Conservation (phyloP, 1,140 invertebrate genomes). For the Lanistes nyassanus region DNA sequence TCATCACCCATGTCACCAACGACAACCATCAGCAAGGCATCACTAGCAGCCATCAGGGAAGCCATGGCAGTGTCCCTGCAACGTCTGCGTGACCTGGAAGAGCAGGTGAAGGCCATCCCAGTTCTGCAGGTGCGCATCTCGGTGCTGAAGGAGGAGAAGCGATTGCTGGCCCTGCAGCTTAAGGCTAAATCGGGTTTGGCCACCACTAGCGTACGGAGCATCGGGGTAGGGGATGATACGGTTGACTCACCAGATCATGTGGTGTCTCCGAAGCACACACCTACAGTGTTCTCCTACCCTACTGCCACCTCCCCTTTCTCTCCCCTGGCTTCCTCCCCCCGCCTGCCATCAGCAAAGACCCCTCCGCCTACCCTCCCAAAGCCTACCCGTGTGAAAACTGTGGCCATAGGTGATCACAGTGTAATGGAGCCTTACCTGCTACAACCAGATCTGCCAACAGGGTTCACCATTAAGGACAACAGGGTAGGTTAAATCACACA, state of each 20-base stretch:
- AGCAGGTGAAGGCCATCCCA: constrained; percentile 86
- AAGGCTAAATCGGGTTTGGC: constrained; percentile 56
- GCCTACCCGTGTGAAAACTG: constrained; percentile 37
- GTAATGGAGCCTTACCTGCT: constrained; percentile 54
- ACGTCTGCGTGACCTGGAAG: constrained; percentile 82
- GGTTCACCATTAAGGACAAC: constrained; percentile 46
- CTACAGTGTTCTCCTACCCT: constrained; percentile 14
- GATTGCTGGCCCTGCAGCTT: constrained; percentile 73
- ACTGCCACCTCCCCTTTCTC: constrained; percentile 20
- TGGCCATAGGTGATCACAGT: constrained; percentile 60
- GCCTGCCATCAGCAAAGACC: constrained; percentile 27
- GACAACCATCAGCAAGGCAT: constrained; percentile 48
- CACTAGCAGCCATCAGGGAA: constrained; percentile 62
- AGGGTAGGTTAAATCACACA: constrained; percentile 23
- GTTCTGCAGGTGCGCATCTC: constrained; percentile 78
- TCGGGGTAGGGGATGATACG: constrained; percentile 61
- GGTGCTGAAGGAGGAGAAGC: constrained; percentile 80
- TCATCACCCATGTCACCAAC: constrained; percentile 34
- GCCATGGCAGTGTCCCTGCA: constrained; percentile 83
- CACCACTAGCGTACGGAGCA: constrained; percentile 39
- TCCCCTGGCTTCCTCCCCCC: constrained; percentile 26
- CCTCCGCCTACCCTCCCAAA: constrained; percentile 52
- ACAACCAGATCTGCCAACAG: constrained; percentile 49
- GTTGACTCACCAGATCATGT: constrained; percentile 37
- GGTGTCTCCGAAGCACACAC: neutral